A percentile compares a stretch with the other conserved stretches of the same genome.
phyloP scores from a whole-genome alignment of 2,888 invertebrate species.

The Drosophila monieri region DNA sequence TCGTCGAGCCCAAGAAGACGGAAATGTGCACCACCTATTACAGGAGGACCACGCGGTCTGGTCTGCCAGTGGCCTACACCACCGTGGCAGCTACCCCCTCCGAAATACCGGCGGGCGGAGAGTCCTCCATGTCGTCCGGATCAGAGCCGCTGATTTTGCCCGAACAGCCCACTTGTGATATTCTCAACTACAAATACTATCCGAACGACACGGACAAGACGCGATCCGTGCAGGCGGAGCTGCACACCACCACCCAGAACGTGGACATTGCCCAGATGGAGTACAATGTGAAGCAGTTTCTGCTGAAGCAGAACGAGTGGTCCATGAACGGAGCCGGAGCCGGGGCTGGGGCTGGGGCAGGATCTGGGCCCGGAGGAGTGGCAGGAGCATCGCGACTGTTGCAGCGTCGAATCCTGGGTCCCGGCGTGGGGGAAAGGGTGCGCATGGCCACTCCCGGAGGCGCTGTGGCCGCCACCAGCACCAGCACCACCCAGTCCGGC shows the following conservation, averaged over 20 bases:
- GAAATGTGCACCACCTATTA: conserved; percentile 77
- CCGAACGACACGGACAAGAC: conserved; percentile 81
- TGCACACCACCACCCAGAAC: conserved; percentile 82
- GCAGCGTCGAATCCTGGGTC: conserved; percentile 75
- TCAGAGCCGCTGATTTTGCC: conserved; percentile 68
- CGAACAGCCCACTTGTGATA: conserved; percentile 82
- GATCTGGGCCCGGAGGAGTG: background rate
- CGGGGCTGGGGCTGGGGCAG: background rate
- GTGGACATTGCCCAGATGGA: conserved; percentile 90
- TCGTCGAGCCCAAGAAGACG: conserved; percentile 43
- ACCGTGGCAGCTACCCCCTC: conserved; percentile 39
- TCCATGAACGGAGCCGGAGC: conserved; percentile 76
- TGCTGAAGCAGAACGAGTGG: conserved; percentile 86
- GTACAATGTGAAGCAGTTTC: conserved; percentile 90
- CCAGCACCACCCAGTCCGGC: conserved; percentile 48
- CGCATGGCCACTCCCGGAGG: conserved; percentile 62
- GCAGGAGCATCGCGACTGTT: conserved; percentile 36
- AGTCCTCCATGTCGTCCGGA: conserved; percentile 59
- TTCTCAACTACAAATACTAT: conserved; percentile 82
- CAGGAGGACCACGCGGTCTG: conserved; percentile 79
- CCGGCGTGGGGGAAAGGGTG: conserved; percentile 77
- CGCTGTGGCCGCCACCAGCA: conserved; percentile 42
- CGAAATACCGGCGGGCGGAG: conserved; percentile 33
- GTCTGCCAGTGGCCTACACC: conserved; percentile 79
- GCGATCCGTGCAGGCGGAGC: conserved; percentile 77